phyloP scores from a whole-genome alignment of 2,113 vertebrate genomes.

The Chloropsis hardwickii region DNA sequence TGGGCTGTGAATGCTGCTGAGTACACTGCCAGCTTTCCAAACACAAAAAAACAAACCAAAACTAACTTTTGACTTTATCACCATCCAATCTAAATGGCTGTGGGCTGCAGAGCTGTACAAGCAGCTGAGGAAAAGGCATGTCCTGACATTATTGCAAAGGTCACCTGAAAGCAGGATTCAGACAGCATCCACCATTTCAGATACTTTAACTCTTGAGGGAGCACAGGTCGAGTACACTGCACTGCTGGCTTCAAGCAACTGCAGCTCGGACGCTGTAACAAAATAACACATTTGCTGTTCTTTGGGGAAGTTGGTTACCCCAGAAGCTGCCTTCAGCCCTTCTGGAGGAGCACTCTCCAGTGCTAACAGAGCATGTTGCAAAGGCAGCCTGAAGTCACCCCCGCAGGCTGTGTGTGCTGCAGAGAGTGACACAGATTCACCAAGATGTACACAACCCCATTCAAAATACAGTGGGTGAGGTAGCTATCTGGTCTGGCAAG shows the following conservation, averaged over 20 bases:
- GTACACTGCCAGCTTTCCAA: background rate
- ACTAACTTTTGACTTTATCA: background rate
- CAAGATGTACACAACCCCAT: background rate
- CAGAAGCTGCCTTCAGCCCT: background rate
- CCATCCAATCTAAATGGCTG: background rate
- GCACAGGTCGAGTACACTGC: background rate
- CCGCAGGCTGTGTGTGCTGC: background rate
- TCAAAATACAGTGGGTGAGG: fast-evolving
- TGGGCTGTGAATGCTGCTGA: background rate
- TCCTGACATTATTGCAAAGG: background rate
- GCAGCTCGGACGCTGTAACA: background rate
- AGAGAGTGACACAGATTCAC: background rate
- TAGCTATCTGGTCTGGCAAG: background rate
- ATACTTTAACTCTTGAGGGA: background rate
- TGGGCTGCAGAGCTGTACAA: background rate
- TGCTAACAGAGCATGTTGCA: background rate
- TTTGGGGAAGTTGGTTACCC: background rate
- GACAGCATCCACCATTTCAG: background rate
- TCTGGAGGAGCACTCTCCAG: too few relatives aligned
- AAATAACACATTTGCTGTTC: background rate
- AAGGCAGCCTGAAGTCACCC: background rate
- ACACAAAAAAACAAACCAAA: background rate
- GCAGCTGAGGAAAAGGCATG: background rate
- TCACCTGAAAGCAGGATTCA: background rate
- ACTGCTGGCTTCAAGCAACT: background rate